phyloP scores from a whole-genome alignment of 2,888 invertebrate genomes.

The Morpho deidamia region DNA sequence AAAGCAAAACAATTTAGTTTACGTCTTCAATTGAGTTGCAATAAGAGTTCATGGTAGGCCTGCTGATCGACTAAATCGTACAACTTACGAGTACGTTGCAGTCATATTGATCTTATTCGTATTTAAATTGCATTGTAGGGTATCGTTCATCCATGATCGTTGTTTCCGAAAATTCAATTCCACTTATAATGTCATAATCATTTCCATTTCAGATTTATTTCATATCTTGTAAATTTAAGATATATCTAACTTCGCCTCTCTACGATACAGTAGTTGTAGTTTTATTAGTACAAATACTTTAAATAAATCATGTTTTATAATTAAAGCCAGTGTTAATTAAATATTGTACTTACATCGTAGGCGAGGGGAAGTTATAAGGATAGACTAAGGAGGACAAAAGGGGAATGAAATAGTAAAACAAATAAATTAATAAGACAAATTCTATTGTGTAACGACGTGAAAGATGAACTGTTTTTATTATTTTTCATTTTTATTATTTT shows the following conservation, averaged over 20 bases:
- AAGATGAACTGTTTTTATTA: conserved; percentile 78
- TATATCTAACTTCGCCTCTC: conserved; percentile 4
- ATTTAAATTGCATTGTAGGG: no score
- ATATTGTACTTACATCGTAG: conserved; percentile 8
- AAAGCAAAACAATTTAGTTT: no score
- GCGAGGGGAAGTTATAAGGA: conserved; percentile 9
- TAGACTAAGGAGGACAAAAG: conserved; percentile 38
- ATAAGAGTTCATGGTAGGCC: no score
- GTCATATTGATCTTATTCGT: no score
- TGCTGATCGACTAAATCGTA: no score
- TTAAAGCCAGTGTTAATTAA: conserved; percentile 5
- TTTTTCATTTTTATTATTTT: conserved; percentile 78
- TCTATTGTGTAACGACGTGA: conserved; percentile 75
- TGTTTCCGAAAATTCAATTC: no score
- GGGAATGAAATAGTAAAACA: conserved; percentile 61
- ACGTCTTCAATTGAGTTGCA: no score
- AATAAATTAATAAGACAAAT: conserved; percentile 58
- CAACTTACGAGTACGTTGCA: no score
- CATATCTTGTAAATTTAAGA: neutral
- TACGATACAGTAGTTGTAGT: conserved; percentile 17
- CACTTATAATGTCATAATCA: no score
- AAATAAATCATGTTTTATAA: conserved; percentile 16
- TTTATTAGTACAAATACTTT: conserved; percentile 18
- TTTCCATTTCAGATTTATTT: no score
- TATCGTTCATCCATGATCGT: no score